phyloP scores from a whole-genome alignment of 2,113 vertebrate genomes.

The Pseudorasbora parva region DNA sequence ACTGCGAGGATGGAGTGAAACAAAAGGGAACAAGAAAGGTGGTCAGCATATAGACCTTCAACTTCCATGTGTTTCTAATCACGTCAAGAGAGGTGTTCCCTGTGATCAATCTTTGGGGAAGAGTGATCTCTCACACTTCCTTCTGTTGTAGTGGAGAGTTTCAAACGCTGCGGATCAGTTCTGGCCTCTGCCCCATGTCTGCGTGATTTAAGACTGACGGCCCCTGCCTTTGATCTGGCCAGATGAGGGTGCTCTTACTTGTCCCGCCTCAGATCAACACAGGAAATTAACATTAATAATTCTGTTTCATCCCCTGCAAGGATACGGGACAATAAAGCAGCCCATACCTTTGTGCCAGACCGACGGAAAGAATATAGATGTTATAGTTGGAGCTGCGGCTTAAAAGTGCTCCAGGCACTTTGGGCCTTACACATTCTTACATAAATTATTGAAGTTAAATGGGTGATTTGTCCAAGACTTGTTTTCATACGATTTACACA shows the following conservation, averaged over 20 bases:
- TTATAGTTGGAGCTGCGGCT: not conserved
- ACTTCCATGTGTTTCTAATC: conserved; percentile 38
- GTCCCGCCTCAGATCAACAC: conserved; percentile 38
- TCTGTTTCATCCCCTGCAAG: conserved; percentile 52
- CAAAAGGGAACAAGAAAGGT: conserved; percentile 12
- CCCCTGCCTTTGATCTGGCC: conserved; percentile 55
- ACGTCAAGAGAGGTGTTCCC: not conserved
- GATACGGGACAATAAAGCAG: conserved; percentile 41
- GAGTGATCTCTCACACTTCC: not conserved
- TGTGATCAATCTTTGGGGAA: conserved; percentile 7
- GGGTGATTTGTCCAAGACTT: not conserved
- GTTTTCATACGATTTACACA: not conserved
- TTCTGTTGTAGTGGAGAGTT: conserved; percentile 33
- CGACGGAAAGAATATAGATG: not conserved
- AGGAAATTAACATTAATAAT: conserved; percentile 54
- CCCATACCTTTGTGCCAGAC: not conserved
- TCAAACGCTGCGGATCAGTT: conserved; percentile 12
- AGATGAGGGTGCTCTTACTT: conserved; percentile 55
- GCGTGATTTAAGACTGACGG: not conserved
- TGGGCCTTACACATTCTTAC: not conserved
- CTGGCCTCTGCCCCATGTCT: conserved; percentile 7
- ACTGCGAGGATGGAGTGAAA: conserved; percentile 6
- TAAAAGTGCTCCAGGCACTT: not conserved
- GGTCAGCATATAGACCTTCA: conserved; percentile 26
- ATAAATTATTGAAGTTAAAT: not conserved